Evolutionary conservation across 2,797 vertebrate genomes (phyloP), one percentile per base, ranked within the genome.

Genomic region (Sphenopsis melanotis): DNA sequence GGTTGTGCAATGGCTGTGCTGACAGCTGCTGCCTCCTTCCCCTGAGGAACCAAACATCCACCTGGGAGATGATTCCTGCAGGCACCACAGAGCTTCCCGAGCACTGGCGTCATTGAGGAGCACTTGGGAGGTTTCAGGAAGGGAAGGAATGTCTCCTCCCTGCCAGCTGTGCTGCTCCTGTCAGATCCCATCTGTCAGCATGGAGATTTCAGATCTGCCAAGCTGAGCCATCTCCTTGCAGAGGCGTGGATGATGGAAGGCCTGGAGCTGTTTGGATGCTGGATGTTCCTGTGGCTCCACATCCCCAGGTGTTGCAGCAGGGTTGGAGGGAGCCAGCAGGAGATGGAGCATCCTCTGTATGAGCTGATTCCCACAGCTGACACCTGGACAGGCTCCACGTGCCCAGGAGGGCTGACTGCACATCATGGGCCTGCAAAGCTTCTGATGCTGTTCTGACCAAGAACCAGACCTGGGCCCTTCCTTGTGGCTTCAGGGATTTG

Each of bases 1-100:
- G 3, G 44, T 27, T 90, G 90, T 50, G 89, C 89, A 90, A 77
- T 8, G 56, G 41, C 27, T n/a, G 72, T 49, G 89, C 82, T 53
- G 91, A 90, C 10, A 61, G 78, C 84, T 46, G 81, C 87, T 81
- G 66, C 91, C 89, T 89, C 78, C 78, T 72, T 29, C 46, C 78
- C 87, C 87, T 0, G 11, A 50, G 91, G 82, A 82, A 23, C 39
- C 70, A 80, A 46, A 57, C 68, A 60, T 41, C 83, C 85, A 53
- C 32, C 39, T 0, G 0, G 60, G 75, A 79, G 81, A 39, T 29
- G 11, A 71, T 87, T 64, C 44, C 87, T 65, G 68, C 2, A 42
- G 78, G 52, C 76, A 50, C 39, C 87, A 57, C 84, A n/a, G 87
- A 49, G 34, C 82, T 72, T 47, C 30, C 53, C 0, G 0, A 85